A percentile compares a stretch with the other conserved stretches of the same genome.
Evolutionary conservation across 2,888 invertebrate genomes (phyloP).

Genomic region (Lithophane leautieri): DNA sequence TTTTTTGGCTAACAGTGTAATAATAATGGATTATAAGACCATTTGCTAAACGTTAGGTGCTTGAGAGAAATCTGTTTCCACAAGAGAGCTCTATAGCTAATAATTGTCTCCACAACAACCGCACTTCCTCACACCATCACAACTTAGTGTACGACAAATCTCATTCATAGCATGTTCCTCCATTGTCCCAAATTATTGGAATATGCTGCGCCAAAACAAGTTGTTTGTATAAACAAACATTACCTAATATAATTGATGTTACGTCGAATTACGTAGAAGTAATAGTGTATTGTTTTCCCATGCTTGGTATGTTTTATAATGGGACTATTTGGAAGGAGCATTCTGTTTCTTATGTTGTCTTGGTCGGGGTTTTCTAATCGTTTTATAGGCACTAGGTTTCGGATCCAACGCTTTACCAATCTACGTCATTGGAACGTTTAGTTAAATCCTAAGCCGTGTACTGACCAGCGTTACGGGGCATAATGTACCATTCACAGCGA

Average conservation of each 20-base stretch:
- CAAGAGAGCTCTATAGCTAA: neutral
- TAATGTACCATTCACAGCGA: no score
- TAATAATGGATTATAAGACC: neutral
- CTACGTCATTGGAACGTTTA: no score
- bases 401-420: neutral
- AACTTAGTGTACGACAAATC: neutral
- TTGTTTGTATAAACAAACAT: slow-evolving; percentile 27
- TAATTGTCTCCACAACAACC: neutral
- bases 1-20: neutral
- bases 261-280: neutral
- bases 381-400: neutral
- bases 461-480: no score
- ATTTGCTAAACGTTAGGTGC: neutral
- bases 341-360: neutral
- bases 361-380: neutral
- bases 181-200: slow-evolving; percentile 30
- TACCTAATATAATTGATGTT: slow-evolving; percentile 4
- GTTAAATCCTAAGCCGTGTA: no score
- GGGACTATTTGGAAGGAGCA: no score
- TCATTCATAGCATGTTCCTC: slow-evolving; percentile 27
- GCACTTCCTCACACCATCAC: neutral
- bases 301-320: neutral
- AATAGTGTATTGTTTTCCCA: neutral
- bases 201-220: neutral
- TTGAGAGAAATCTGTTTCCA: neutral